phyloP scores from a whole-genome alignment of 2,113 vertebrate species.

The Buteo buteo region DNA sequence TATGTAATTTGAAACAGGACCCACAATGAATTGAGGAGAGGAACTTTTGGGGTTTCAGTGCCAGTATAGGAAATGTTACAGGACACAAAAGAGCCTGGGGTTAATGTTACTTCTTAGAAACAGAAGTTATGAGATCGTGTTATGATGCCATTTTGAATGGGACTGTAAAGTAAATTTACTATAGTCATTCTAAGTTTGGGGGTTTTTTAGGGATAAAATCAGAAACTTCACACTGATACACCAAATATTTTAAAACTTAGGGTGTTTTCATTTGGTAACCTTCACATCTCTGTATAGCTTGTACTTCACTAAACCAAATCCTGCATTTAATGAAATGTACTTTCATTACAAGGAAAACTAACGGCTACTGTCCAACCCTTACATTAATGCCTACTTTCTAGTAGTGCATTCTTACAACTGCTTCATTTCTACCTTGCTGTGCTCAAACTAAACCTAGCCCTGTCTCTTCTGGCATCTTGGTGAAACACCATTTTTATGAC shows the following conservation, averaged over 20 bases:
- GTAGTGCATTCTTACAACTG: neutral
- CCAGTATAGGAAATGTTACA: neutral
- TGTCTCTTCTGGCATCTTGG: neutral
- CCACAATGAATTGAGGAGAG: neutral
- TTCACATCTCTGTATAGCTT: neutral
- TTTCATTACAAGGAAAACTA: neutral
- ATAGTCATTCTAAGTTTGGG: neutral
- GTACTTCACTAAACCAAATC: neutral
- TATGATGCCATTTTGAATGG: neutral
- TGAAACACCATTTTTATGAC: neutral
- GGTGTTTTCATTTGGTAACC: neutral
- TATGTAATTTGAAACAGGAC: neutral
- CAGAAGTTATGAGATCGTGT: neutral
- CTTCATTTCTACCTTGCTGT: neutral
- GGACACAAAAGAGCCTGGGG: neutral
- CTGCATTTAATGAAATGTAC: neutral
- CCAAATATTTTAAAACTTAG: neutral
- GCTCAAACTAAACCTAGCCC: neutral
- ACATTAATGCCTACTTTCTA: neutral
- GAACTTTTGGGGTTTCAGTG: neutral
- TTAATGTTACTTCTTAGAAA: neutral
- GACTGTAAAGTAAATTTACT: neutral
- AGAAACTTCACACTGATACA: neutral
- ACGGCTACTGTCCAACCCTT: neutral
- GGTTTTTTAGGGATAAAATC: neutral